Evolutionary conservation across 2,888 invertebrate species (phyloP).

Genomic region (Apamea epomidion): DNA sequence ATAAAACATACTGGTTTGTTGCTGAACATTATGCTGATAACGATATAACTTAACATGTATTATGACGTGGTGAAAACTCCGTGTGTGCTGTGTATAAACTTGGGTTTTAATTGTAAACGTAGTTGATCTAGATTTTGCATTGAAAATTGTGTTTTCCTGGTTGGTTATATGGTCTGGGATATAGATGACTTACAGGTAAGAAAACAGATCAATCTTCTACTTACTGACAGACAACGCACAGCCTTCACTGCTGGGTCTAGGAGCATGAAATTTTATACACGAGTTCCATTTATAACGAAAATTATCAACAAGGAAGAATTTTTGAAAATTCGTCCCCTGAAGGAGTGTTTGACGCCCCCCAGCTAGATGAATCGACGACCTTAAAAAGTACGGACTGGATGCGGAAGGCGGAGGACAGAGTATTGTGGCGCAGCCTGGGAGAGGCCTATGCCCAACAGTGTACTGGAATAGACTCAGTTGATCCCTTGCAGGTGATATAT

Average conservation of each 20-base stretch:
- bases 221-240: neutral
- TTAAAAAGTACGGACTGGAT: neutral
- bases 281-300: neutral
- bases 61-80: slow-evolving; percentile 34
- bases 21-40: slow-evolving; percentile 27
- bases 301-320: neutral
- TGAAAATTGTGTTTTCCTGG: neutral
- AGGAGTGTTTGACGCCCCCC: neutral
- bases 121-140: slow-evolving; percentile 11
- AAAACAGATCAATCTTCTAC: neutral
- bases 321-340: neutral
- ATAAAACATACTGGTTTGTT: slow-evolving; percentile 49
- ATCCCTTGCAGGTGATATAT: too few species aligned
- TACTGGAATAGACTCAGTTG: neutral
- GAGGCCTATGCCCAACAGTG: neutral
- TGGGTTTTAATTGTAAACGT: slow-evolving; percentile 19
- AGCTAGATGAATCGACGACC: neutral
- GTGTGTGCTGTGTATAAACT: slow-evolving; percentile 18
- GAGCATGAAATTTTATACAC: neutral
- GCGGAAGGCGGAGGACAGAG: neutral
- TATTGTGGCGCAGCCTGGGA: neutral
- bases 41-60: slow-evolving; percentile 12
- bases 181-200: neutral
- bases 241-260: neutral
- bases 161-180: neutral